Base-by-base conservation (phyloP, 2,888 invertebrate genomes). In the Nebria brevicollis region DNA sequence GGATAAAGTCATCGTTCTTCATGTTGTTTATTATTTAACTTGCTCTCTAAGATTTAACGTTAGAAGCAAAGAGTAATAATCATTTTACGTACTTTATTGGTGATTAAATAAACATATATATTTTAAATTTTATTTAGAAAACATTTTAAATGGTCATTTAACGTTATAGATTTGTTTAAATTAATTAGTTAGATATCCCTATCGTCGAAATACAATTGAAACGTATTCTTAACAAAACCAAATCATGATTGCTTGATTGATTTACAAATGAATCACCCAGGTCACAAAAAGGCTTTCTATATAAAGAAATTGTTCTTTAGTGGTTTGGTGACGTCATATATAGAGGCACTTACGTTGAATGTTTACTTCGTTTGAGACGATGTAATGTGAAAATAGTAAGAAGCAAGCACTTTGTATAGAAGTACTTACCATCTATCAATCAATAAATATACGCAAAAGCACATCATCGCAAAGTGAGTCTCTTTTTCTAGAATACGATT, bases 321-420 rank as follows among this genome's bases (percentile, higher is more conserved):
- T 54, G 54, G 54, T 54, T 54, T 8, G 11, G 54, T 54, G 54
- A 54, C 54, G 54, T 54, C 54, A 13, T 54, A 34, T 54, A 77
- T 77, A 73, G 65, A 73, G 73, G 72, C 78, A 78, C 78, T 78
- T 78, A 73, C 65, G 41, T 64, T 73, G 78, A 78, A 73, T 73
- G 78, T 73, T 72, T 78, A 34, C 72, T 78, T 78, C 78, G 26
- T 34, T 70, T 41, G 42, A 25, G 25, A 41, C 72, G 70, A 20
- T 54, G 72, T 54, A n/a, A 20, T 54, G 72, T 54, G n/a, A 73
- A 66, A 43, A 13, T 54, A 54, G 54, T 54, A 54, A 54, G 54
- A 20, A 77, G 65, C 77, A 73, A 78, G 77, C 78, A 78, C 78
- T 78, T 78, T 78, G 78, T 78, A 66, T 73, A 72, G 4, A 11